Conservation (phyloP, 2,888 invertebrate genomes). For the Halictus quadricinctus region DNA sequence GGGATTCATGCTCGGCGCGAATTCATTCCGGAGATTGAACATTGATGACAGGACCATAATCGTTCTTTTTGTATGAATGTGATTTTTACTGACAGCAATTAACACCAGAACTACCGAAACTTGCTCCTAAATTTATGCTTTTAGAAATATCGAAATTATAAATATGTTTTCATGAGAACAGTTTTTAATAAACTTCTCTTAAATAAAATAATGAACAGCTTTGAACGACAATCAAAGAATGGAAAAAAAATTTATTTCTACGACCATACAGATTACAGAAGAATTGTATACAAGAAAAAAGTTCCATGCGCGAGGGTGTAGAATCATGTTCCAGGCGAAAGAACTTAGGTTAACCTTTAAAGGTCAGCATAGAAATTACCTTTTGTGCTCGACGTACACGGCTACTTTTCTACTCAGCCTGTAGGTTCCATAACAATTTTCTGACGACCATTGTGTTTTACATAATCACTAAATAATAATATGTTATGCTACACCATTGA, state of each 20-base stretch:
- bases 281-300: not conserved
- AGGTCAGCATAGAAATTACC: slow-evolving; percentile 10
- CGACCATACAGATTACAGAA: not conserved
- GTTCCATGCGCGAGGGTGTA: not conserved
- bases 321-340: not conserved
- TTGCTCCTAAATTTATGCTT: too few species aligned
- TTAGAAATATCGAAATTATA: too few species aligned
- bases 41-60: too few species aligned
- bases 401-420: not conserved
- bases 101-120: too few species aligned
- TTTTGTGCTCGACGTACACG: not conserved
- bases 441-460: too few species aligned
- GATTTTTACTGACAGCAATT: too few species aligned
- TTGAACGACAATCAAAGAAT: too few species aligned
- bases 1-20: too few species aligned
- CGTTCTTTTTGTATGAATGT: too few species aligned
- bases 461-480: not conserved
- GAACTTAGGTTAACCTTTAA: slow-evolving; percentile 19
- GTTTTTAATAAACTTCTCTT: too few species aligned
- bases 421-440: not conserved
- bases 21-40: not conserved
- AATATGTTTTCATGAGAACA: too few species aligned
- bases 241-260: not conserved
- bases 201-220: too few species aligned
- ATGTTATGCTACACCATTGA: not conserved